Evolutionary conservation across 2,888 invertebrate genomes (phyloP).

Genomic region (Petrolisthes manimaculis): DNA sequence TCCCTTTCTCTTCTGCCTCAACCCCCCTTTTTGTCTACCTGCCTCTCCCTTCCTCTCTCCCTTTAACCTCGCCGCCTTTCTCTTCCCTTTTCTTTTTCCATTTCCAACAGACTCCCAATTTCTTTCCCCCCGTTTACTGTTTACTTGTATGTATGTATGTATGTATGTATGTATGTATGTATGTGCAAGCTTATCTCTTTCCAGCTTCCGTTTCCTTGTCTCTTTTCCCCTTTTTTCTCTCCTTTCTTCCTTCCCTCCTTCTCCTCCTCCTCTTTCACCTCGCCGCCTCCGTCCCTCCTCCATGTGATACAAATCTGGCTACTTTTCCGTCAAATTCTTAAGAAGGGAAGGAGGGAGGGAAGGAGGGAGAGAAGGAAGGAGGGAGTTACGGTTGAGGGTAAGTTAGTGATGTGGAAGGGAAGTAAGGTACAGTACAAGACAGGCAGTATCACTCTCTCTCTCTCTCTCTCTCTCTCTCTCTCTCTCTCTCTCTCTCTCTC

Average conservation of each 20-base stretch:
- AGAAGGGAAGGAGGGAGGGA: neutral
- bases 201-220: no score
- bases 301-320: neutral
- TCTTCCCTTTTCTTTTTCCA: neutral
- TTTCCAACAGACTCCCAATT: neutral
- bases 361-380: slow-evolving; percentile 5
- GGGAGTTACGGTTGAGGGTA: neutral
- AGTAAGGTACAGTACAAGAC: neutral
- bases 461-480: no score
- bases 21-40: neutral
- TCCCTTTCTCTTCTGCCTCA: neutral
- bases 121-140: neutral
- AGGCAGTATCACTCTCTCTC: no score
- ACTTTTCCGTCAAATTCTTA: slow-evolving; percentile 1
- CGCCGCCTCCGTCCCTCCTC: neutral
- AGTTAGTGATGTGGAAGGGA: neutral
- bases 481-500: no score
- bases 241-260: neutral
- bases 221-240: no score
- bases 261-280: neutral
- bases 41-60: neutral
- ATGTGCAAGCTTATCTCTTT: neutral
- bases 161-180: no score
- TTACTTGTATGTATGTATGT: no score
- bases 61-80: neutral